Conservation (phyloP, 2,888 invertebrate species). For the Acleris cristana region DNA sequence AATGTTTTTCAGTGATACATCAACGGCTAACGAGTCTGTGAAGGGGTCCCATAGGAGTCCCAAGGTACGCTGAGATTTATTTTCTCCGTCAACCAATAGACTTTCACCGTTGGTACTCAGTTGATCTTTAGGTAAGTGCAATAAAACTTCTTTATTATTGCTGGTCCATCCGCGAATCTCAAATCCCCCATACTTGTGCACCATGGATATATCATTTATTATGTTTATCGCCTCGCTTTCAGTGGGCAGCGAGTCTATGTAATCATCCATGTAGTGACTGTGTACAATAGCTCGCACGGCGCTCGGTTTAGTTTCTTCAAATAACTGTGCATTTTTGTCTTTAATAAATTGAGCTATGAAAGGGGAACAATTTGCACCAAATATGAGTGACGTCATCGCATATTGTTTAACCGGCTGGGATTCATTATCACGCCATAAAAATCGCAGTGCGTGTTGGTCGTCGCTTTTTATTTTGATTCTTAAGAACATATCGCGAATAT, state of each 20-base stretch:
- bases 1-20: background rate
- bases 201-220: background rate
- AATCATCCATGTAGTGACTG: constrained; percentile 32
- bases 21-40: background rate
- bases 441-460: no score
- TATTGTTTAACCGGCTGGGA: no score
- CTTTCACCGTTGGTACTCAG: constrained; percentile 7
- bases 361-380: background rate
- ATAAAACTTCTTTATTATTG: background rate
- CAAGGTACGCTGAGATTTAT: background rate
- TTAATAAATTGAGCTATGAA: background rate
- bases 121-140: background rate
- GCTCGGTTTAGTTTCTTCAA: background rate
- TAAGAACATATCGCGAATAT: background rate
- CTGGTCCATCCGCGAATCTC: constrained; percentile 2
- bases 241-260: constrained; percentile 14
- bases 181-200: constrained; percentile 2
- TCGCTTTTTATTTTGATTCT: background rate
- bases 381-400: no score
- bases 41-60: background rate
- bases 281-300: constrained; percentile 4
- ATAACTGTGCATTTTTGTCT: constrained; percentile 1
- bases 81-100: constrained; percentile 3
- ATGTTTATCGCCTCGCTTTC: constrained; percentile 15
- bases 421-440: no score